Conservation (phyloP, 2,797 vertebrate species). For the Xerus rutilus region DNA sequence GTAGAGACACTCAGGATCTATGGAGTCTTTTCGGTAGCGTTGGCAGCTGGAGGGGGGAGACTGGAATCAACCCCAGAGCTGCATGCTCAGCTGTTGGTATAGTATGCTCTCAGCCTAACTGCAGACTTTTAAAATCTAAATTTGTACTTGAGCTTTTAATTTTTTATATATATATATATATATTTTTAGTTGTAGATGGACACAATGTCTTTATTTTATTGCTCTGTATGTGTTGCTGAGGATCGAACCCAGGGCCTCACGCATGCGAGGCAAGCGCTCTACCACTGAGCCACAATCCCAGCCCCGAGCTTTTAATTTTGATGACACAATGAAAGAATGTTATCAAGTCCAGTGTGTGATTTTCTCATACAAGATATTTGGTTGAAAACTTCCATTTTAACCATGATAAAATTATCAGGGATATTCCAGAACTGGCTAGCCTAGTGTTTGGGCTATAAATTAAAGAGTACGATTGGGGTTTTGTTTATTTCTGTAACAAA, state of each 20-base stretch:
- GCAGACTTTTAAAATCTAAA: not conserved
- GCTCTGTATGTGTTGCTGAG: too few species aligned
- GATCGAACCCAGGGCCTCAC: too few species aligned
- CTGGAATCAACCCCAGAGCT: not conserved
- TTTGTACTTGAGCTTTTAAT: not conserved
- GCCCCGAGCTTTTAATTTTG: not conserved
- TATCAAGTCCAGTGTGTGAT: not conserved
- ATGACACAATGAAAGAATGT: not conserved
- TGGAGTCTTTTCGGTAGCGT: accelerated
- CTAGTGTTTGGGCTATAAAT: too few species aligned
- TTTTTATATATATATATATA: too few species aligned
- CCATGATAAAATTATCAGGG: not conserved
- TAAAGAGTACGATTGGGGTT: not conserved
- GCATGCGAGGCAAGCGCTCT: too few species aligned
- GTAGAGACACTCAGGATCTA: accelerated
- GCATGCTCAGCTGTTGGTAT: accelerated
- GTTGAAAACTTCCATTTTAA: not conserved
- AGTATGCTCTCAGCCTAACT: not conserved
- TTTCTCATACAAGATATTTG: not conserved
- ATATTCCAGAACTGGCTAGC: not conserved
- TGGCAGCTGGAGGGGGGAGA: accelerated
- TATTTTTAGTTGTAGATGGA: too few species aligned
- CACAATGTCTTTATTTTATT: too few species aligned
- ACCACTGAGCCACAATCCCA: too few species aligned
- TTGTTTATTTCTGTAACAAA: not conserved